Conservation (phyloP, 2,888 invertebrate genomes). For the Nowickia ferox region DNA sequence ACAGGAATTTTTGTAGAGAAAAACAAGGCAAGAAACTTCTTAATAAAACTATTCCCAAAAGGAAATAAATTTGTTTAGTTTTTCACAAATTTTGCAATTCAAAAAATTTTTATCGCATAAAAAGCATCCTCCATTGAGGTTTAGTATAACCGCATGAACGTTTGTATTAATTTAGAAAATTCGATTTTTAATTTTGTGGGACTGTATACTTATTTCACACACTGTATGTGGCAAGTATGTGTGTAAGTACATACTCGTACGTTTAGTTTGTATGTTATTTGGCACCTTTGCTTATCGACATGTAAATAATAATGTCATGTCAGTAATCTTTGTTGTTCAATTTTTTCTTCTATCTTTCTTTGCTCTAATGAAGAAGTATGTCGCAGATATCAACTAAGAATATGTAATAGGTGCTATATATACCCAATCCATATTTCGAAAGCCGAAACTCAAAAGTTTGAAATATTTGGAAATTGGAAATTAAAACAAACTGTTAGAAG, state of each 20-base stretch:
- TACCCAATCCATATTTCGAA: neutral
- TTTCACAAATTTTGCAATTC: too few species aligned
- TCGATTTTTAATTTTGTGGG: neutral
- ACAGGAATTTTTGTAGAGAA: too few species aligned
- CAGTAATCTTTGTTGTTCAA: constrained; percentile 71
- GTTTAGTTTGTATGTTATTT: constrained; percentile 75
- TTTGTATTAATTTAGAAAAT: neutral
- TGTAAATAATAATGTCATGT: constrained; percentile 74
- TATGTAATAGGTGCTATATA: neutral
- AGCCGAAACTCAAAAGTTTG: neutral
- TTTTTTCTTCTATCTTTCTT: constrained; percentile 13
- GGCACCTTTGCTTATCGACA: constrained; percentile 75
- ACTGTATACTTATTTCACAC: constrained; percentile 21
- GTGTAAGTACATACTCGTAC: constrained; percentile 38
- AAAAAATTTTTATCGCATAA: too few species aligned
- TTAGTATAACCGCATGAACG: neutral
- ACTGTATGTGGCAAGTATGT: constrained; percentile 16
- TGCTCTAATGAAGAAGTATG: constrained; percentile 48
- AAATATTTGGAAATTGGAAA: too few species aligned
- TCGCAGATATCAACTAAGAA: constrained; percentile 31
- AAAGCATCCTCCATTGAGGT: neutral
- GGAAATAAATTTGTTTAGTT: too few species aligned
- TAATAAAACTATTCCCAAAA: too few species aligned
- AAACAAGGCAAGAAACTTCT: too few species aligned
- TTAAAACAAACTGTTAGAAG: too few species aligned